Conservation (phyloP, 2,888 invertebrate species). For the Acleris sparsana region DNA sequence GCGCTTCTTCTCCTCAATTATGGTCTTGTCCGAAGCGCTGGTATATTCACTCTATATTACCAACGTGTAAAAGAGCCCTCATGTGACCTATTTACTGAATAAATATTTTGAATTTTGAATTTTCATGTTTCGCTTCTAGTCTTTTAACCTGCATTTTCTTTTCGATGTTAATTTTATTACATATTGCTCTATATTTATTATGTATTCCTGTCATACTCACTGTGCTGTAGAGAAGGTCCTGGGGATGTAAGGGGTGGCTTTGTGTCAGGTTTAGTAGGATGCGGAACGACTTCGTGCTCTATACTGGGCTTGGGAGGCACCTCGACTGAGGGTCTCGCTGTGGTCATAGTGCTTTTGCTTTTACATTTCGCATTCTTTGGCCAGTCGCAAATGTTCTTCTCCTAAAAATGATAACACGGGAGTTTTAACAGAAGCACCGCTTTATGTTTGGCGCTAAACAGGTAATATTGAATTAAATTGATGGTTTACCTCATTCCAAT, state of each 20-base stretch:
- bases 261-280: slow-evolving; percentile 37
- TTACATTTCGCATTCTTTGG: slow-evolving; percentile 86
- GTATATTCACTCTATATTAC: too few relatives aligned
- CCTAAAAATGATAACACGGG: slow-evolving; percentile 55
- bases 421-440: not conserved
- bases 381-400: slow-evolving; percentile 88
- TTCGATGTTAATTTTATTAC: too few relatives aligned
- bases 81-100: too few relatives aligned
- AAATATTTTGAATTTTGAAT: too few relatives aligned
- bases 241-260: slow-evolving; percentile 65
- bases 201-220: slow-evolving; percentile 54
- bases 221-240: slow-evolving; percentile 62
- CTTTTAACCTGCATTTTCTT: too few relatives aligned
- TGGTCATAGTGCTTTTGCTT: slow-evolving; percentile 52
- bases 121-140: too few relatives aligned
- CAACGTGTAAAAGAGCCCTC: too few relatives aligned
- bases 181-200: not conserved
- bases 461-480: not conserved
- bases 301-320: slow-evolving; percentile 38
- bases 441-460: not conserved
- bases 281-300: slow-evolving; percentile 29
- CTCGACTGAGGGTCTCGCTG: slow-evolving; percentile 48
- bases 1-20: too few relatives aligned
- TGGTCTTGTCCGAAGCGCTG: too few relatives aligned
- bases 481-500: slow-evolving; percentile 86